These are phyloP conservation scores for Artibeus lituratus DNA, from an alignment of 2,797 vertebrate species.

Conservation along the genomic window DNA sequence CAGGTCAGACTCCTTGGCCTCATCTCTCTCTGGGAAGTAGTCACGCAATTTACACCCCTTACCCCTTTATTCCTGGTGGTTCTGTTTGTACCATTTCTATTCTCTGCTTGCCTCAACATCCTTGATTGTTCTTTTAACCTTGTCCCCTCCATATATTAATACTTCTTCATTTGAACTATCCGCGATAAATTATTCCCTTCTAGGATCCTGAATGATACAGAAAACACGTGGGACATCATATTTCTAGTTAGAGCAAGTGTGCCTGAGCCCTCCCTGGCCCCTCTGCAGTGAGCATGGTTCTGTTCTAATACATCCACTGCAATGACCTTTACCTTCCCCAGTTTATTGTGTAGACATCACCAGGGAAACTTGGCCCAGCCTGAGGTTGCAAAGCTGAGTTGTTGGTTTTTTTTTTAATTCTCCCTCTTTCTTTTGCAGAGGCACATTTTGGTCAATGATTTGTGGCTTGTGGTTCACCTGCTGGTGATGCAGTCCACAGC, in stretches of 20 bases:
- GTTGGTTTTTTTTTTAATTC: not conserved
- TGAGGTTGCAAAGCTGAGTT: not conserved
- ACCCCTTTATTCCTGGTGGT: not conserved
- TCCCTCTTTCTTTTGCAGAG: not conserved
- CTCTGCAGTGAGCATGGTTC: not conserved
- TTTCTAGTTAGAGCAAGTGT: not conserved
- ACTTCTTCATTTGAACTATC: not conserved
- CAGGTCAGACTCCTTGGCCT: not conserved
- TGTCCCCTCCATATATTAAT: not conserved
- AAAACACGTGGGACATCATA: not conserved
- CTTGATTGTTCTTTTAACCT: not conserved
- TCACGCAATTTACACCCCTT: not conserved
- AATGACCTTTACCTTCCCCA: not conserved
- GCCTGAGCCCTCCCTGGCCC: not conserved
- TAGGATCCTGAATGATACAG: not conserved
- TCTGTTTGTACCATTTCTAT: not conserved
- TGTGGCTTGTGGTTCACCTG: conserved; percentile 56
- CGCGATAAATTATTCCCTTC: not conserved
- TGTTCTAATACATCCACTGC: not conserved
- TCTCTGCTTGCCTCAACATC: not conserved
- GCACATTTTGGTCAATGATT: conserved; percentile 39
- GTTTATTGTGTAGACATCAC: not conserved
- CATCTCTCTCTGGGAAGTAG: not conserved
- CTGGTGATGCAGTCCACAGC: not conserved
- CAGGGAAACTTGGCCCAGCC: not conserved